A percentile compares a stretch with the other conserved stretches of the same genome.
phyloP scores from a whole-genome alignment of 2,797 vertebrate genomes.

The Mus caroli region DNA sequence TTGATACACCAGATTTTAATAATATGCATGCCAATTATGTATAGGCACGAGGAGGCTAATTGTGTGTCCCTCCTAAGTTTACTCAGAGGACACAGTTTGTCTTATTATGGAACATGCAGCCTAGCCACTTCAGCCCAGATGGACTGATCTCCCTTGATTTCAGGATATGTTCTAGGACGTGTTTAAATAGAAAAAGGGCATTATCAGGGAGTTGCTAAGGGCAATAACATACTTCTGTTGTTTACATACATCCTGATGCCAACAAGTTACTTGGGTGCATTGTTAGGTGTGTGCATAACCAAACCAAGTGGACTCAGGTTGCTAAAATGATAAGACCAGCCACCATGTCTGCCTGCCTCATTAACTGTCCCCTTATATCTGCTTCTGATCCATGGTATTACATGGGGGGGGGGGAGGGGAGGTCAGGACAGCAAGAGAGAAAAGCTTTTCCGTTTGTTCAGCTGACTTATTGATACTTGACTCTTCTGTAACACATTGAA shows the following conservation, averaged over 20 bases:
- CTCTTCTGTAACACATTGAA: conserved; percentile 40
- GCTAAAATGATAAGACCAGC: not conserved
- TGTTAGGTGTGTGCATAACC: not conserved
- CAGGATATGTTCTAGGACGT: not conserved
- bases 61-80: not conserved
- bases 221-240: not conserved
- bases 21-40: conserved; percentile 3
- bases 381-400: not conserved
- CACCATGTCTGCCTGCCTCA: not conserved
- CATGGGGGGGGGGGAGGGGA: not conserved
- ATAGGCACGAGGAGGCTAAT: not conserved
- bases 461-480: not conserved
- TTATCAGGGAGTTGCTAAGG: not conserved
- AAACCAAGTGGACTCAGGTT: not conserved
- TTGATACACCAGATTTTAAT: not conserved
- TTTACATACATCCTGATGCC: not conserved
- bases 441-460: conserved; percentile 10
- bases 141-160: not conserved
- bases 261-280: not conserved
- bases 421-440: not conserved
- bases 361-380: conserved; percentile 1
- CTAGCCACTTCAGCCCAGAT: not conserved
- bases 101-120: not conserved
- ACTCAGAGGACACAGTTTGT: not conserved
- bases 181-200: not conserved